These are phyloP conservation scores for Tetramorium parvispinum DNA, from an alignment of 1,140 invertebrate species.

Conservation along the genomic window DNA sequence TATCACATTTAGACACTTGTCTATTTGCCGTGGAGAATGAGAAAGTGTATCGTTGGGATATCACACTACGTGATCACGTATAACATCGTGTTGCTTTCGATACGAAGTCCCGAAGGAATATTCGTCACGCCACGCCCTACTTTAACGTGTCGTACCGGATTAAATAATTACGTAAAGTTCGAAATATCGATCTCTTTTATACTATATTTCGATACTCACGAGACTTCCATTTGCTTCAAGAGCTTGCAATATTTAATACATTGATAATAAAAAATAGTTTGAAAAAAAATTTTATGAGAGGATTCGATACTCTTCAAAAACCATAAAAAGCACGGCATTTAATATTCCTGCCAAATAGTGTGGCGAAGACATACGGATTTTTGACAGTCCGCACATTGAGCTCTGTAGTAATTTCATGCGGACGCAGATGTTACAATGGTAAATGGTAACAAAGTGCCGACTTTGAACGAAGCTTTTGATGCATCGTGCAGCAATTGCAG, in stretches of 20 bases:
- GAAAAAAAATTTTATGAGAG: background rate
- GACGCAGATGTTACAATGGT: conserved; percentile 41
- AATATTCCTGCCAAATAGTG: background rate
- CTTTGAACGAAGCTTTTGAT: conserved; percentile 61
- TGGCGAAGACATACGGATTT: conserved; percentile 22
- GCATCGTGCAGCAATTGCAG: conserved; percentile 51
- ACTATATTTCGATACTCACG: background rate
- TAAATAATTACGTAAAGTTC: background rate
- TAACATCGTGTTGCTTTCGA: background rate
- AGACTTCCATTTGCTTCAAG: background rate
- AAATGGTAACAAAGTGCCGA: conserved; percentile 55
- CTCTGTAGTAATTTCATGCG: conserved; percentile 16
- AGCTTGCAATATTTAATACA: background rate
- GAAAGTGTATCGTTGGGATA: conserved; percentile 30
- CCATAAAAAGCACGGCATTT: background rate
- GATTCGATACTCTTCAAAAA: background rate
- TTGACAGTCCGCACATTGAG: conserved; percentile 40
- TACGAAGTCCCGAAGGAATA: background rate
- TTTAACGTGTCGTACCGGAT: conserved; percentile 19
- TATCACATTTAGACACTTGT: conserved; percentile 69
- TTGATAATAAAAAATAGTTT: background rate
- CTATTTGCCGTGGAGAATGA: conserved; percentile 63
- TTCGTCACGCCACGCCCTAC: background rate
- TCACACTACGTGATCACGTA: conserved; percentile 11
- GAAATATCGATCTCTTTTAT: background rate